These are phyloP conservation scores for Linnaemya vulpina DNA, from an alignment of 2,888 invertebrate genomes.

Conservation along the genomic window DNA sequence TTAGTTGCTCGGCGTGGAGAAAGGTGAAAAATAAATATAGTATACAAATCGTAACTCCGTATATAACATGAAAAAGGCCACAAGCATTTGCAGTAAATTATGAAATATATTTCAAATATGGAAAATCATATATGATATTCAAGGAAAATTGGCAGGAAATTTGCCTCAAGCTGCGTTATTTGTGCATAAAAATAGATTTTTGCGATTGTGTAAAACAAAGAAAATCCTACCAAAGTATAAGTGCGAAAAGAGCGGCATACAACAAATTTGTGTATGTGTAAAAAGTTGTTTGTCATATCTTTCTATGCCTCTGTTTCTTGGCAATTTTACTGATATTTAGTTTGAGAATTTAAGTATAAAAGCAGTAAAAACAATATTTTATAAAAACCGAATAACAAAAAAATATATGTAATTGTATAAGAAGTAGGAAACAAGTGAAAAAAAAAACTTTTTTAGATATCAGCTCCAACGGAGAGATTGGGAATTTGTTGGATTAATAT, in stretches of 20 bases:
- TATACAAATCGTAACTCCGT: conserved; percentile 14
- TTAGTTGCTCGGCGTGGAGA: conserved; percentile 8
- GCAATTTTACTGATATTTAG: conserved; percentile 36
- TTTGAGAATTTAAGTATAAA: conserved; percentile 35
- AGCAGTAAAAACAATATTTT: conserved; percentile 36
- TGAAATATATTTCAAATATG: conserved; percentile 13
- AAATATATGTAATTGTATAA: not conserved
- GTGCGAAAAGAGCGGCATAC: conserved; percentile 69
- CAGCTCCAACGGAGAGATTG: not conserved
- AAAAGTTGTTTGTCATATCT: conserved; percentile 51
- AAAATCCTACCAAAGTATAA: conserved; percentile 65
- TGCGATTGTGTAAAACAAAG: conserved; percentile 69
- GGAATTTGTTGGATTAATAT: not conserved
- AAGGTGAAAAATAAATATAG: conserved; percentile 37
- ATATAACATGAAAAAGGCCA: not conserved
- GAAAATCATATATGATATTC: not conserved
- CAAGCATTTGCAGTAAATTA: not conserved
- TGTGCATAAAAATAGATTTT: conserved; percentile 73
- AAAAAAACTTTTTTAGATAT: not conserved
- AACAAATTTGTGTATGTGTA: conserved; percentile 66
- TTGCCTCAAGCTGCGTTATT: conserved; percentile 71
- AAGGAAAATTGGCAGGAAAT: conserved; percentile 38
- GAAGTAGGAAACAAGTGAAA: too few species aligned
- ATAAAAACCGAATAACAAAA: conserved; percentile 1
- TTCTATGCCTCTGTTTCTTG: conserved; percentile 39